Base-by-base conservation (phyloP, 2,113 vertebrate genomes). In the Mionectes macconnelli region DNA sequence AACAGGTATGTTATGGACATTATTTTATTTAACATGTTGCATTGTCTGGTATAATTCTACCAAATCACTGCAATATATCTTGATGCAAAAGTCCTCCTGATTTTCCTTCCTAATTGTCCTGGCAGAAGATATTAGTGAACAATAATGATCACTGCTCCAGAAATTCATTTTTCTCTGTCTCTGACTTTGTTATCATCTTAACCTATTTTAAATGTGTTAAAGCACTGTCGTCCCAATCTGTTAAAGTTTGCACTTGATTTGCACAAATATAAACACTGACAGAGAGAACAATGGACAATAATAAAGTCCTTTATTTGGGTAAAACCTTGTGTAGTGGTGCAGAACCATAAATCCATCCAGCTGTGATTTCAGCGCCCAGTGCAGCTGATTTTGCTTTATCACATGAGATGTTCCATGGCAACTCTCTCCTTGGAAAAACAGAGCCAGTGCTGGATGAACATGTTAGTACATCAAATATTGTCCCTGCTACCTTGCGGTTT, bases 401-500 rank as follows among this genome's bases (percentile, higher is more conserved):
- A 10, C n/a, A 37, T 53, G 37, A n/a, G 57, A 45, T 42, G 47
- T 79, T 91, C 14, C 89, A 60, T 76, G 91, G 84, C 76, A 94
- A 59, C 83, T 95, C 88, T 60, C 14, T 6, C 52, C 73, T 78
- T 84, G 47, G 84, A 39, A 89, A 89, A 95, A 87, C 73, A 94
- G 30, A 78, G 39, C 28, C 81, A 45, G 31, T 25, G 73, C 16
- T 81, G 73, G 86, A 25, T 92, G 86, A 93, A 55, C 44, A 4
- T 28, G 72, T 91, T 79, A 67, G 88, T 45, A 93, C 85, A 90
- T 86, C 85, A 95, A 63, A 93, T 92, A 92, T 89, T 94, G 89
- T 86, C 90, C 62, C 83, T 93, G 86, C 86, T 50, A 19, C 55
- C 35, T 73, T 50, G 82, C 56, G 88, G 83, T 88, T 93, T 88